Percentiles rank a stretch among this genome's conserved stretches.
Evolutionary conservation across 1,140 invertebrate genomes (phyloP).

Genomic region (Pseudomyrmex flavicornis): DNA sequence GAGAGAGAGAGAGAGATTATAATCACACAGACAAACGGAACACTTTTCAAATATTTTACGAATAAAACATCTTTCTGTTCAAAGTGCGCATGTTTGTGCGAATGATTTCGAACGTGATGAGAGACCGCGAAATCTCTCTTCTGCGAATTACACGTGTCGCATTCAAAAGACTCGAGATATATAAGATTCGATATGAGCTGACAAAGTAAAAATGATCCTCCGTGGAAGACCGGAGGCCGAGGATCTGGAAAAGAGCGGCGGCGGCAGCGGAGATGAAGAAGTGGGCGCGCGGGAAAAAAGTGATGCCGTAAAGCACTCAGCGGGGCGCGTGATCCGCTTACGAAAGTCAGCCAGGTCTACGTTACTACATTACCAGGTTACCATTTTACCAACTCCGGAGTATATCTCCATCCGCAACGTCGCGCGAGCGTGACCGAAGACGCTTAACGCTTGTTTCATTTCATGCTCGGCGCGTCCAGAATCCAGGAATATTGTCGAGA

Average conservation of each 20-base stretch:
- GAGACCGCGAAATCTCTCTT: not conserved
- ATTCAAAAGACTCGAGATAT: constrained; percentile 31
- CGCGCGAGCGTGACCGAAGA: constrained; percentile 56
- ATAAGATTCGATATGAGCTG: constrained; percentile 43
- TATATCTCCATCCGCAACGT: constrained; percentile 65
- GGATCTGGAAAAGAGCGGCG: constrained; percentile 48
- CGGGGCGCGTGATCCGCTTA: constrained; percentile 83
- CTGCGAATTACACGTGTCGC: constrained; percentile 8
- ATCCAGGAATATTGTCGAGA: not conserved
- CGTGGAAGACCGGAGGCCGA: constrained; percentile 32
- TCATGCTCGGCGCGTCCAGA: constrained; percentile 17
- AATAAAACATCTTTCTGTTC: not conserved
- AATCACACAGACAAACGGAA: no score
- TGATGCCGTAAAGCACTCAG: constrained; percentile 85
- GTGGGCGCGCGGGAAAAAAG: constrained; percentile 78
- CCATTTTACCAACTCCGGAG: constrained; percentile 65
- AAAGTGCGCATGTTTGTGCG: not conserved
- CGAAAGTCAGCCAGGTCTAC: constrained; percentile 78
- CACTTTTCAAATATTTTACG: not conserved
- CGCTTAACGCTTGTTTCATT: constrained; percentile 54
- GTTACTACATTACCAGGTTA: constrained; percentile 78
- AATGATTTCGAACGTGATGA: not conserved
- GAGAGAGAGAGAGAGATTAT: no score
- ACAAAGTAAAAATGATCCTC: constrained; percentile 58
- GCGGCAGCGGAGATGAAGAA: constrained; percentile 66